Percentiles rank a stretch among this genome's conserved stretches.
Conservation (phyloP, 2,888 invertebrate genomes). For the Brassicogethes aeneus region DNA sequence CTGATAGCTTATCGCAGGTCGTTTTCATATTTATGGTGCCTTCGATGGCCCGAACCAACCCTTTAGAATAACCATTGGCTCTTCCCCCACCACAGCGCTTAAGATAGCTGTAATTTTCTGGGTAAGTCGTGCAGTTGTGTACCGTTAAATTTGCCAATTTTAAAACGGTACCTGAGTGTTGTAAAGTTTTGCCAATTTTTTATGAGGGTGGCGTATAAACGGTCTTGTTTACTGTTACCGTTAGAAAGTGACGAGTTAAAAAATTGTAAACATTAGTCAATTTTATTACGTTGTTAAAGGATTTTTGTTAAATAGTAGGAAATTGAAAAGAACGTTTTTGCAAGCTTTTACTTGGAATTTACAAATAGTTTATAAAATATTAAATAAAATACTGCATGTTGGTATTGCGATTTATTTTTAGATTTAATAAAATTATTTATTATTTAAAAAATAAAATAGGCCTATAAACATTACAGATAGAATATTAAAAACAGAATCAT, state of each 20-base stretch:
- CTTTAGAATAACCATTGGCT: background rate
- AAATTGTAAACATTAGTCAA: too few relatives aligned
- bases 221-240: background rate
- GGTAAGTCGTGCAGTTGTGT: background rate
- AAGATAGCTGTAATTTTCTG: background rate
- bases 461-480: too few relatives aligned
- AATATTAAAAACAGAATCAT: too few relatives aligned
- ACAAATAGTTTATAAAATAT: too few relatives aligned
- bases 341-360: too few relatives aligned
- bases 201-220: background rate
- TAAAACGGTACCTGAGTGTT: background rate
- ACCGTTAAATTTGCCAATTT: background rate
- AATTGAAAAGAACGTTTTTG: too few relatives aligned
- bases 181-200: background rate
- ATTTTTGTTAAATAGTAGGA: too few relatives aligned
- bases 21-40: background rate
- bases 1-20: background rate
- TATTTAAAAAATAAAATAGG: too few relatives aligned
- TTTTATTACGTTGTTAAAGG: conserved; percentile 1
- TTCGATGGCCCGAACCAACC: background rate
- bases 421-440: too few relatives aligned
- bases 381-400: too few relatives aligned
- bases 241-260: conserved; percentile 1
- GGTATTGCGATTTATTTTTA: too few relatives aligned
- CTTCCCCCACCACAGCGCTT: background rate